Conservation (phyloP, 2,888 invertebrate genomes). For the Troglohyphantes excavatus region DNA sequence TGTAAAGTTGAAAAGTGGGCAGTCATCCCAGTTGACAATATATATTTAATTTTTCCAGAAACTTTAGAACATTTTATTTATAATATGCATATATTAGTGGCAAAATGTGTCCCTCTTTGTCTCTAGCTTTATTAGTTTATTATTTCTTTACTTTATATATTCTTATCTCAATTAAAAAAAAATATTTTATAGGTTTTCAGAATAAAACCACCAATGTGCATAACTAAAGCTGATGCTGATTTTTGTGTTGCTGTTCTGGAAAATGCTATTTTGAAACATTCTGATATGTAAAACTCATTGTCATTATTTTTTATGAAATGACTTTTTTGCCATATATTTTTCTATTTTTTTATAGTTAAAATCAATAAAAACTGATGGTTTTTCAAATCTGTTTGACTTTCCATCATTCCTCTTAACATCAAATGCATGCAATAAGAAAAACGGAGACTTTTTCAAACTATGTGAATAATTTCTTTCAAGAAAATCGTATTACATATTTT, state of each 20-base stretch:
- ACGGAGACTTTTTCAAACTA: no score
- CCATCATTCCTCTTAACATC: no score
- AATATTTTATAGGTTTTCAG: slow-evolving; percentile 90
- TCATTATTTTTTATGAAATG: not conserved
- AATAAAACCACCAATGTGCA: slow-evolving; percentile 97
- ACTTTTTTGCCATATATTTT: not conserved
- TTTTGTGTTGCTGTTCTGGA: slow-evolving; percentile 83
- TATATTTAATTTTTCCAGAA: no score
- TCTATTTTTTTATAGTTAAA: not conserved
- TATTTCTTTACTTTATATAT: not conserved
- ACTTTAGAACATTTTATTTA: no score
- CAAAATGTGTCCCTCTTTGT: no score
- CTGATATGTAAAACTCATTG: not conserved
- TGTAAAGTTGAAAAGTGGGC: no score
- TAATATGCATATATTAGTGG: no score
- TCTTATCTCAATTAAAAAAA: no score
- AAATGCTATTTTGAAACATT: slow-evolving; percentile 65
- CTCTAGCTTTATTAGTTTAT: not conserved
- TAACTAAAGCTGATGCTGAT: slow-evolving; percentile 92
- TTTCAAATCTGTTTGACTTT: not conserved
- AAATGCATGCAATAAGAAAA: no score
- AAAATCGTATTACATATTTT: no score
- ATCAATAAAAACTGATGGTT: not conserved
- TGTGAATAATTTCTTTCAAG: no score
- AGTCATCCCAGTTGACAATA: no score